Base-by-base conservation (phyloP, 2,888 invertebrate species). In the Clanis bilineata region DNA sequence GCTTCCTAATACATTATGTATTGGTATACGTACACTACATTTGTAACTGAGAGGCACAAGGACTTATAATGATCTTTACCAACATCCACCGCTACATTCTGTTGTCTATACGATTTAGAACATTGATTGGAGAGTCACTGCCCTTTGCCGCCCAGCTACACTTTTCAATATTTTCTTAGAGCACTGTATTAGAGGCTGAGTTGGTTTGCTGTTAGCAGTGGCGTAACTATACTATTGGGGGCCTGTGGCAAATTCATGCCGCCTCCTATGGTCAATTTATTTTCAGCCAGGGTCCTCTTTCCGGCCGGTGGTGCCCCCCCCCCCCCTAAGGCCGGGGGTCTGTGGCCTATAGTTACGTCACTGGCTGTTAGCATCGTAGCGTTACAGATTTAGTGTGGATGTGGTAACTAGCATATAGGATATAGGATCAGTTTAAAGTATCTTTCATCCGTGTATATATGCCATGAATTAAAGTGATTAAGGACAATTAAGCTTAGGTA, bases 141-240 rank as follows among this genome's bases (percentile, higher is more conserved):
- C 86, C 89, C 86, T 89, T 82, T 88, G 90, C 89, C 90, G 77
- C 87, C 87, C 88, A 88, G 90, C 83, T 88, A 90, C 89, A 86
- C 78, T 75, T 68, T 78, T 85, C 79, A 80, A 82, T 80, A 82
- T 82, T 77, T 77, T 79, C 76, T 82, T 88, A 86, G 84, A 85
- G 88, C 90, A 90, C 90, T 76, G 76, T 85, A 77, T 86, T 90
- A 91, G 90, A 88, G 87, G 89, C 91, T 91, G 88, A 86, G 79
- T 75, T 80, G 69, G 82, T 83, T 77, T 82, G 89, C 88, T 90
- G 84, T 83, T n/a, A n/a, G n/a, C n/a, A n/a, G n/a, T n/a, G n/a
- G n/a, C n/a, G n/a, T n/a, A n/a, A n/a, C n/a, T n/a, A n/a, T n/a
- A n/a, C n/a, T n/a, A n/a, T n/a, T n/a, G n/a, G n/a, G n/a, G n/a